Conservation (phyloP, 2,888 invertebrate species). For the Macaria notata region DNA sequence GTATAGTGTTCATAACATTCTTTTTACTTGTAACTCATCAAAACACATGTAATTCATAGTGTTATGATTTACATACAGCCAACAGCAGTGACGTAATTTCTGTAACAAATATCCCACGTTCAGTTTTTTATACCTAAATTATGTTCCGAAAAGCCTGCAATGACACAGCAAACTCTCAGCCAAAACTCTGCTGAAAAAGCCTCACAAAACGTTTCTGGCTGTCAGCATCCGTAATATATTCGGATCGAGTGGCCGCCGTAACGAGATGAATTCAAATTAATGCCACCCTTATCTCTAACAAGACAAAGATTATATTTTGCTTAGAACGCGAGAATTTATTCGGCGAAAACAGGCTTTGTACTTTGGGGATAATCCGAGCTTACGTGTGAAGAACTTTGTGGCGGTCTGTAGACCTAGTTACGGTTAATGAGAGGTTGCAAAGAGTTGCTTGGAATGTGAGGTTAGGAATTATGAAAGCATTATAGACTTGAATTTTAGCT, state of each 20-base stretch:
- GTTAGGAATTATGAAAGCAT: too few species aligned
- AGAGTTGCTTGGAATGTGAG: too few species aligned
- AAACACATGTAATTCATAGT: not conserved
- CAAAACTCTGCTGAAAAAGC: slow-evolving; percentile 2
- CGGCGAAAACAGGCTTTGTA: slow-evolving; percentile 40
- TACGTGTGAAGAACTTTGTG: slow-evolving; percentile 25
- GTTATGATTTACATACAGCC: not conserved
- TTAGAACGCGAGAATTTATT: slow-evolving; percentile 53
- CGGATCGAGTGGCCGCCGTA: slow-evolving; percentile 51
- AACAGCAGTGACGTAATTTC: too few species aligned
- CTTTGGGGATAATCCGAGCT: slow-evolving; percentile 34
- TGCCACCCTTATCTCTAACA: slow-evolving; percentile 54
- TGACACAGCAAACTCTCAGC: slow-evolving; percentile 6
- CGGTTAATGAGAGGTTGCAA: too few species aligned
- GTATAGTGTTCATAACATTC: too few species aligned
- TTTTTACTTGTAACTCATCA: too few species aligned
- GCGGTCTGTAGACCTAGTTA: too few species aligned
- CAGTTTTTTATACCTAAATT: too few species aligned
- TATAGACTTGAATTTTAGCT: too few species aligned
- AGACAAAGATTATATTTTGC: slow-evolving; percentile 53
- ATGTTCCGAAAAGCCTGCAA: not conserved
- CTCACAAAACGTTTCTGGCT: slow-evolving; percentile 45
- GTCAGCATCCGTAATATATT: slow-evolving; percentile 52
- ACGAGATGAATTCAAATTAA: slow-evolving; percentile 59
- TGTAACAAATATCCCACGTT: too few species aligned